phyloP scores from a whole-genome alignment of 1,140 invertebrate genomes.

The Pseudomyrmex cubaensis region DNA sequence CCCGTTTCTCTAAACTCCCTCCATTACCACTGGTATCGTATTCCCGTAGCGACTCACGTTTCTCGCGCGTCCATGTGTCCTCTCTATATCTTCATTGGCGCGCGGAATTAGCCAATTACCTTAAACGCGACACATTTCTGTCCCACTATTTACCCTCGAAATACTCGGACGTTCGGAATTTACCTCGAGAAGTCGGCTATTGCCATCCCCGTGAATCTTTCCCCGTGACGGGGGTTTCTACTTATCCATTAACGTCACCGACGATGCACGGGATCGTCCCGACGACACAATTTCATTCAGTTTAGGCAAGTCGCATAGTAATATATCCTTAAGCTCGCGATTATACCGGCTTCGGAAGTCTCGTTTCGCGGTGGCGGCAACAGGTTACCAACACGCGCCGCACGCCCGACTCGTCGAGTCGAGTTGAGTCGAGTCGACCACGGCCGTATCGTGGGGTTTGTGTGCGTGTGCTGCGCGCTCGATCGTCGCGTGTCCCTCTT shows the following conservation, averaged over 20 bases:
- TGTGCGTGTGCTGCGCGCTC: constrained; percentile 69
- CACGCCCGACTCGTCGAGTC: constrained; percentile 64
- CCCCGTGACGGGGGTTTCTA: neutral
- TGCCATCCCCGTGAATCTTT: neutral
- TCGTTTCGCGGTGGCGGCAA: constrained; percentile 73
- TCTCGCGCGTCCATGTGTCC: neutral
- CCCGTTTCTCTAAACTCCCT: constrained; percentile 26
- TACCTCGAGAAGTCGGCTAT: neutral
- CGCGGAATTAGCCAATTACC: neutral
- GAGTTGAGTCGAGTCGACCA: constrained; percentile 60
- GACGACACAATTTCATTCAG: constrained; percentile 11
- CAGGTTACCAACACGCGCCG: constrained; percentile 74
- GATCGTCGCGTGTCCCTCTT: constrained; percentile 67
- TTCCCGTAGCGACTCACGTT: constrained; percentile 5
- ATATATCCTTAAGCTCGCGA: constrained; percentile 75
- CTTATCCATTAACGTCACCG: constrained; percentile 18
- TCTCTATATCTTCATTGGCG: constrained; percentile 10
- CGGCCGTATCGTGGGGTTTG: constrained; percentile 60
- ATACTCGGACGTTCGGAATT: neutral
- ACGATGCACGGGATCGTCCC: neutral
- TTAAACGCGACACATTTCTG: neutral
- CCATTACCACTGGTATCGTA: constrained; percentile 28
- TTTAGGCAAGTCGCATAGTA: constrained; percentile 47
- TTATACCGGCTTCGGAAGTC: constrained; percentile 71
- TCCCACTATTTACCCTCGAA: neutral